phyloP scores from a whole-genome alignment of 2,113 vertebrate genomes.

The Okapia johnstoni region DNA sequence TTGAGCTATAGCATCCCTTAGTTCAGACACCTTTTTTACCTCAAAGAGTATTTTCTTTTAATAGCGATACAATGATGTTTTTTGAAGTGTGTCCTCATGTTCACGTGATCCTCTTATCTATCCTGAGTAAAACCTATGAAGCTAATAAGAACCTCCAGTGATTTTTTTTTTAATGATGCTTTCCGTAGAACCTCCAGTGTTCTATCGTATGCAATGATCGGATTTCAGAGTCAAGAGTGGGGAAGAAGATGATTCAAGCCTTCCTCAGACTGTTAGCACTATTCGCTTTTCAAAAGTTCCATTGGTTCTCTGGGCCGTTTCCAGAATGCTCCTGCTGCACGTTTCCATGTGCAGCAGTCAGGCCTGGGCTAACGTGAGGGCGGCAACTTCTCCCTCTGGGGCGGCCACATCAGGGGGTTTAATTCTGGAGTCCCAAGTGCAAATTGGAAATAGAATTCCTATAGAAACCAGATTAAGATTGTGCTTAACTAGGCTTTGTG shows the following conservation, averaged over 20 bases:
- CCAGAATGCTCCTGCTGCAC: background rate
- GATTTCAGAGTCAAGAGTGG: background rate
- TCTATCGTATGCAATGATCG: background rate
- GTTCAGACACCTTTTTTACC: slow-evolving; percentile 1
- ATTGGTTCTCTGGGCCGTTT: background rate
- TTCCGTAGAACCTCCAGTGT: background rate
- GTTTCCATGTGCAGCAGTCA: background rate
- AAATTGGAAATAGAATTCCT: background rate
- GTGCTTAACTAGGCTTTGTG: background rate
- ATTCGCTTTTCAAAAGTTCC: background rate
- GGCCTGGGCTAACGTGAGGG: background rate
- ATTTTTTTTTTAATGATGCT: background rate
- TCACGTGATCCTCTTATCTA: background rate
- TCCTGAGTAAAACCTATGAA: slow-evolving; percentile 6
- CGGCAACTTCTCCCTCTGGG: background rate
- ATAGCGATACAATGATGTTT: background rate
- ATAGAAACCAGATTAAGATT: background rate
- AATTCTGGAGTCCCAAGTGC: background rate
- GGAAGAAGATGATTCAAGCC: background rate
- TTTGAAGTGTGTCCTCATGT: background rate
- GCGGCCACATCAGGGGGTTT: background rate
- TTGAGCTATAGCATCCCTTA: background rate
- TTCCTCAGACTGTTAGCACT: background rate
- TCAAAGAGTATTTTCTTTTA: background rate
- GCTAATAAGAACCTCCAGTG: background rate